These are phyloP conservation scores for Plutomurus gul DNA, from an alignment of 1,140 invertebrate species.

Conservation along the genomic window DNA sequence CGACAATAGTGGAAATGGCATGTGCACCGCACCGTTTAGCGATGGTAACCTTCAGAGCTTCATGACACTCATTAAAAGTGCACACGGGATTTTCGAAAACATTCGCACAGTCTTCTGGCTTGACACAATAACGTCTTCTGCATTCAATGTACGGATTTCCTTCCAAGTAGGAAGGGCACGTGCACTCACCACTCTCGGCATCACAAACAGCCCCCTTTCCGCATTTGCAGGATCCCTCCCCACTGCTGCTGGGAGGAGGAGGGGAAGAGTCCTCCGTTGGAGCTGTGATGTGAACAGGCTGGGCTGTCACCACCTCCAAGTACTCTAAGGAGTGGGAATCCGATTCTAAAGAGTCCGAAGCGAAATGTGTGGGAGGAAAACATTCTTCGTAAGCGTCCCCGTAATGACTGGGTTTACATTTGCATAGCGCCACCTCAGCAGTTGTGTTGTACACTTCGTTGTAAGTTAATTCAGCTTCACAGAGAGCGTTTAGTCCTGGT, in stretches of 20 bases:
- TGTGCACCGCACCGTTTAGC: conserved; percentile 67
- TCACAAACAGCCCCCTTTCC: conserved; percentile 60
- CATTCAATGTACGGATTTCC: conserved; percentile 74
- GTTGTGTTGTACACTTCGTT: conserved; percentile 17
- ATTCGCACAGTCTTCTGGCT: neutral
- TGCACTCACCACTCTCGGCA: neutral
- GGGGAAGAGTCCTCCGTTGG: neutral
- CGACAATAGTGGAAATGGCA: conserved; percentile 67
- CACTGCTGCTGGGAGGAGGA: neutral
- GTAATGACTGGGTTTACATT: conserved; percentile 70
- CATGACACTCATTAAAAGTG: neutral
- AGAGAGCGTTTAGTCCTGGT: neutral
- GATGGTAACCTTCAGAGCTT: neutral
- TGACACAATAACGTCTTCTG: conserved; percentile 60
- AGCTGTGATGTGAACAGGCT: no score
- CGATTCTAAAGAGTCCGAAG: neutral
- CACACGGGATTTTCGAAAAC: neutral
- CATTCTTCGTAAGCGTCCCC: conserved; percentile 68
- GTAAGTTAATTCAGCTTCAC: neutral
- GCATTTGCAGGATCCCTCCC: conserved; percentile 63
- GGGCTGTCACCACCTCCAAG: neutral
- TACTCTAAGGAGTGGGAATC: neutral
- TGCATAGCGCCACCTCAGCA: conserved; percentile 9
- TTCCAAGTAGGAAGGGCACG: conserved; percentile 62
- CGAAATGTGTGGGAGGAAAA: neutral